Evolutionary conservation across 2,888 invertebrate genomes (phyloP), one percentile per base, ranked within the genome.

Genomic region (Microctonus aethiopoides): DNA sequence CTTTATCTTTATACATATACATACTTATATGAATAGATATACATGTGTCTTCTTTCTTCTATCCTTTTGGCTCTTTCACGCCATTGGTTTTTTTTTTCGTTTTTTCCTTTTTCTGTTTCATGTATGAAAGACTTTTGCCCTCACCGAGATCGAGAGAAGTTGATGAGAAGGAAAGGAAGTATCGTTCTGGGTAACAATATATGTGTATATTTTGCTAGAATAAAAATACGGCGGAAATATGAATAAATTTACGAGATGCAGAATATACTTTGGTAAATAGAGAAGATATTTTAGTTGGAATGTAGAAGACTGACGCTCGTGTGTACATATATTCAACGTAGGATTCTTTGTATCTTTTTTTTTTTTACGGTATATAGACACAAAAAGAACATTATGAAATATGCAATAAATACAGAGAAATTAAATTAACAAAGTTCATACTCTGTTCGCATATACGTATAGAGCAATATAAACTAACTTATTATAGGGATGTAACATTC

Each of bases 141-240:
- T 63, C 46, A 52, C 36, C 22, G 29, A 62, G 52, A 34, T 52
- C 52, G 63, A 26, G 39, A 29, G 24, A 56, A 65, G 60, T 78
- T 70, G 75, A 64, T 74, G 73, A 71, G 69, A 75, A 73, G 77
- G 74, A 73, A 75, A 77, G 74, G 72, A 74, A 76, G 75, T 73
- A 64, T 73, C 60, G 57, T 32, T 74, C 75, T 75, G 74, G 80
- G 81, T 83, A 84, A 84, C 84, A 84, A 83, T 82, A 63, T 36
- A 79, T 84, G 84, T 82, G 63, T 36, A 79, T 84, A 84, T 85
- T 84, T 85, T 83, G 81, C 81, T 80, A 83, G 81, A 83, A 83
- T 83, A 83, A 85, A 84, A 83, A 83, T 84, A 84, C 81, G 83
- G 78, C 79, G 80, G 81, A 83, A 83, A 80, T 84, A 83, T 82